Evolutionary conservation across 1,140 invertebrate species (phyloP).

Genomic region (Bombus breviceps): DNA sequence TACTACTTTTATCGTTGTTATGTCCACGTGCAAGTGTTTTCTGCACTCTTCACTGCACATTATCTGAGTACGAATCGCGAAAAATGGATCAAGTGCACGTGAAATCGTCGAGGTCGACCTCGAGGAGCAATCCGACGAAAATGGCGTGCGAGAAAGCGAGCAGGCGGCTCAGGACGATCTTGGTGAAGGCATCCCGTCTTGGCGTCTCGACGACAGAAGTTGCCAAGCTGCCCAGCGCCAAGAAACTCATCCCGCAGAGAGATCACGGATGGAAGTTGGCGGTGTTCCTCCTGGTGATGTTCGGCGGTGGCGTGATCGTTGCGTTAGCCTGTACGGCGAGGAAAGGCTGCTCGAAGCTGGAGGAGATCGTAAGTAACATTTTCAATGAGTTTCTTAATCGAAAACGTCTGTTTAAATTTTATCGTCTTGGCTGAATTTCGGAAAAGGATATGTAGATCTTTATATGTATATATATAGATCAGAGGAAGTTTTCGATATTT

Average conservation of each 20-base stretch:
- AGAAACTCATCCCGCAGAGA: conserved; percentile 76
- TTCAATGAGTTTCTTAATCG: neutral
- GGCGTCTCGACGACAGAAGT: conserved; percentile 75
- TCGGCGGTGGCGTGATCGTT: conserved; percentile 78
- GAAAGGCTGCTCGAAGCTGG: conserved; percentile 79
- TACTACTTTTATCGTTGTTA: neutral
- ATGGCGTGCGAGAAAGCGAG: conserved; percentile 80
- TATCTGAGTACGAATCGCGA: neutral
- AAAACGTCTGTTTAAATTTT: neutral
- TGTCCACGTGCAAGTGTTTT: neutral
- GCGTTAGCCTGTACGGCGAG: conserved; percentile 79
- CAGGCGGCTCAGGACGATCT: conserved; percentile 74
- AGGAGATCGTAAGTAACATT: conserved; percentile 79
- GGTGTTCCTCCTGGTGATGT: conserved; percentile 78
- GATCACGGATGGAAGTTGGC: conserved; percentile 81
- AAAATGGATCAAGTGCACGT: conserved; percentile 76
- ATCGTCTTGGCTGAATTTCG: neutral
- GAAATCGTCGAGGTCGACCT: conserved; percentile 72
- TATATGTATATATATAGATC: neutral
- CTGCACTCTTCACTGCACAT: too few species aligned
- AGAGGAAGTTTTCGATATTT: too few species aligned
- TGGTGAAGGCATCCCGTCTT: conserved; percentile 77
- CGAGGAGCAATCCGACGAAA: conserved; percentile 76
- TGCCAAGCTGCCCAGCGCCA: conserved; percentile 74
- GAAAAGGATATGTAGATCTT: neutral